Base-by-base conservation (phyloP, 2,888 invertebrate genomes). In the Drosophila fulvimacula region DNA sequence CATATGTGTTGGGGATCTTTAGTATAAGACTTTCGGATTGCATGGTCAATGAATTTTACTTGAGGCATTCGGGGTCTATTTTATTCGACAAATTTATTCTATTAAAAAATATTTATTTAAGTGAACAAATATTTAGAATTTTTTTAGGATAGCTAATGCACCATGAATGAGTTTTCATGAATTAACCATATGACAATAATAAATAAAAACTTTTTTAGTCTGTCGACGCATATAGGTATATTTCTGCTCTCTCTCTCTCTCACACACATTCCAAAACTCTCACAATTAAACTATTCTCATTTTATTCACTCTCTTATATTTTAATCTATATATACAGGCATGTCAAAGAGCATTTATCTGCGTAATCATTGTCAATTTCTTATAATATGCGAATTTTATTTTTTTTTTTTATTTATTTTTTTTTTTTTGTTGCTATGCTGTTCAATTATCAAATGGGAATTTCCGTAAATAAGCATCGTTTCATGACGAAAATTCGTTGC, bases 401-500 rank as follows among this genome's bases (percentile, higher is more conserved):
- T 19, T 27, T 11, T 36, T 38, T 30, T 13, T 15, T 46, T 21
- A 17, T 27, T 11, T 41, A 34, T 34, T 39, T n/a, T 38, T 2
- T 34, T 55, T n/a, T 53, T 56, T 27, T 62, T 24, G 67, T 76
- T 74, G 62, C 65, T 53, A 76, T 49, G 76, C 75, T 64, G n/a
- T 30, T 27, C 58, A 49, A 48, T 27, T 39, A 51, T 21, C 36
- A 56, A 52, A 48, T 66, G 62, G 62, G 73, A 76, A 73, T 59
- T 76, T 76, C 76, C 76, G 64, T 32, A 46, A 38, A 62, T 39
- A 51, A 62, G 59, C 66, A 66, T 42, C 15, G 7, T 55, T 64
- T 62, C 52, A 61, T 76, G 76, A 76, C 76, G 75, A 76, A 49
- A 69, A 72, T 41, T 72, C 42, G 38, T 49, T 55, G 51, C 56